Conservation (phyloP, 1,140 invertebrate species). For the Tetragonula clypearis region DNA sequence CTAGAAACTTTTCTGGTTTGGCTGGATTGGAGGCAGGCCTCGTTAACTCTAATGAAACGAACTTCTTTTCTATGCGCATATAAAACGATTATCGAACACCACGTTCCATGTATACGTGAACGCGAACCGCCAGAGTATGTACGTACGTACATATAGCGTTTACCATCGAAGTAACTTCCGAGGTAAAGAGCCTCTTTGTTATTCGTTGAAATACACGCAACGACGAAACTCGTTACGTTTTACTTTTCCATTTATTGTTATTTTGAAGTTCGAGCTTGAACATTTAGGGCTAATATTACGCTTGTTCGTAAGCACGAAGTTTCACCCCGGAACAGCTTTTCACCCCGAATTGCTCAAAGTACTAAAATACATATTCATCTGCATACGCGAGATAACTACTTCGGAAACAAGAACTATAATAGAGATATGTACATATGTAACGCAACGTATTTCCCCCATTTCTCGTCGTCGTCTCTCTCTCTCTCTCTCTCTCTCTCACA, state of each 20-base stretch:
- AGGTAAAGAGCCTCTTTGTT: not conserved
- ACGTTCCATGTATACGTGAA: too few relatives aligned
- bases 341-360: slow-evolving; percentile 26
- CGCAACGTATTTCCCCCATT: not conserved
- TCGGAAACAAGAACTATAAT: slow-evolving; percentile 18
- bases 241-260: slow-evolving; percentile 18
- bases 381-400: slow-evolving; percentile 18
- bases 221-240: not conserved
- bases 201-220: too few relatives aligned
- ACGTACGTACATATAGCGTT: not conserved
- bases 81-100: slow-evolving; percentile 22
- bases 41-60: slow-evolving; percentile 29
- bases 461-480: not conserved
- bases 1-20: not conserved
- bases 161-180: not conserved
- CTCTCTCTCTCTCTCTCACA: too few relatives aligned
- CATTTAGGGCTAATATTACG: slow-evolving; percentile 13
- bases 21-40: not conserved
- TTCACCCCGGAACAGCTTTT: slow-evolving; percentile 17
- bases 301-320: slow-evolving; percentile 23
- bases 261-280: slow-evolving; percentile 1
- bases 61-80: not conserved
- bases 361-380: slow-evolving; percentile 36
- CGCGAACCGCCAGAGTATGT: not conserved
- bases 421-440: not conserved